Percentiles rank a stretch among this genome's conserved stretches.
These are phyloP conservation scores for Trichoplusia ni DNA, from an alignment of 1,140 invertebrate species.

Conservation along the genomic window DNA sequence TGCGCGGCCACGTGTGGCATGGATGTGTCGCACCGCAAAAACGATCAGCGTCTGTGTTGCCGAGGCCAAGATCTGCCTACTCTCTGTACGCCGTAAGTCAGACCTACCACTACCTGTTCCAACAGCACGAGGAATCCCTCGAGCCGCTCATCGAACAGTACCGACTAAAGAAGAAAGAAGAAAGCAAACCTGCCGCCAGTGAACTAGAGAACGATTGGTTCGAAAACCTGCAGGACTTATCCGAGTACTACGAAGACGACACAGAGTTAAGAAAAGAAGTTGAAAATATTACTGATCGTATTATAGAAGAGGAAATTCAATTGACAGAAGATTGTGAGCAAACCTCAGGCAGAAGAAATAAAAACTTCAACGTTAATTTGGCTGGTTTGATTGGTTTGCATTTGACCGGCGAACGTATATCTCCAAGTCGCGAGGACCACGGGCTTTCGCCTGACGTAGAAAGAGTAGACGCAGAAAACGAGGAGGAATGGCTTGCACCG, in stretches of 20 bases:
- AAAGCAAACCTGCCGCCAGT: conserved; percentile 48
- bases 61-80: conserved; percentile 72
- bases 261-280: conserved; percentile 60
- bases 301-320: conserved; percentile 59
- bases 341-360: conserved; percentile 43
- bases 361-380: conserved; percentile 77
- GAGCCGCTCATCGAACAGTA: conserved; percentile 66
- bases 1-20: conserved; percentile 68
- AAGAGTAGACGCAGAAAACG: conserved; percentile 49
- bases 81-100: conserved; percentile 72
- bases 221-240: conserved; percentile 71
- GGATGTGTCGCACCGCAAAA: conserved; percentile 50
- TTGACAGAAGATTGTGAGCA: conserved; percentile 40
- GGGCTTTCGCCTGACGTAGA: conserved; percentile 59
- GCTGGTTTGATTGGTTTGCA: conserved; percentile 69
- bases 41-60: conserved; percentile 57
- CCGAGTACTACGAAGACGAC: conserved; percentile 78
- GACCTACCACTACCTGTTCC: conserved; percentile 74
- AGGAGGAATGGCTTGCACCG: conserved; percentile 69
- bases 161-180: conserved; percentile 49
- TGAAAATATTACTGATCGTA: conserved; percentile 62
- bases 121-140: conserved; percentile 73
- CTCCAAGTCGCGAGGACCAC: conserved; percentile 54
- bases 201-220: conserved; percentile 64
- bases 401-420: conserved; percentile 61